These are phyloP conservation scores for Drosophila arawakana DNA, from an alignment of 1,140 invertebrate genomes.

Conservation along the genomic window DNA sequence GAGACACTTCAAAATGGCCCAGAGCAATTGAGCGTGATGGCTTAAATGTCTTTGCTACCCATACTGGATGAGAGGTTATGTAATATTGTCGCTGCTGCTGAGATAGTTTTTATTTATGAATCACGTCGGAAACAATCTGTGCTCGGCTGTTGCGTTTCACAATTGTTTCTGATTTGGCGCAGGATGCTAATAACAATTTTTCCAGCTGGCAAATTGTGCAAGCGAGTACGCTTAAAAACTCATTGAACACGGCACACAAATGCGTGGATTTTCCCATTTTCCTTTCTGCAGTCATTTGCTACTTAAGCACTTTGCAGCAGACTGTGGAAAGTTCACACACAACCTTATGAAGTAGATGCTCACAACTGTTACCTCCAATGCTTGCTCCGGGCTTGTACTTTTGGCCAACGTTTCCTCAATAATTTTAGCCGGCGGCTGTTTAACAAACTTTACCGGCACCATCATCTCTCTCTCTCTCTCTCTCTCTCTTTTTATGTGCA, in stretches of 20 bases:
- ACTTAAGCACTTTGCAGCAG: conserved; percentile 33
- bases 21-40: conserved; percentile 19
- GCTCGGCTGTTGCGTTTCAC: conserved; percentile 46
- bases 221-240: conserved; percentile 36
- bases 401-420: conserved; percentile 42
- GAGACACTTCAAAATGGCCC: background rate
- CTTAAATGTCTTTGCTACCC: conserved; percentile 26
- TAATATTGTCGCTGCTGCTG: conserved; percentile 29
- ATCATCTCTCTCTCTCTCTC: background rate
- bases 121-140: conserved; percentile 57
- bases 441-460: conserved; percentile 50
- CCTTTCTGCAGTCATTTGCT: conserved; percentile 29
- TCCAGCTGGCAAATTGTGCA: conserved; percentile 18
- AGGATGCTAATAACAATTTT: conserved; percentile 57
- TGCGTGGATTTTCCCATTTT: conserved; percentile 11
- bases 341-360: conserved; percentile 22
- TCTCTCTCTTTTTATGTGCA: background rate
- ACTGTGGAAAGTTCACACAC: conserved; percentile 27
- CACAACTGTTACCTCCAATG: conserved; percentile 49
- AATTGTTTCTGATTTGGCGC: conserved; percentile 59
- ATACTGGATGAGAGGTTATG: conserved; percentile 22
- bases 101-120: conserved; percentile 65
- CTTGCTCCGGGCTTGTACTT: background rate
- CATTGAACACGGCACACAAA: conserved; percentile 36
- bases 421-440: conserved; percentile 55